Conservation (phyloP, 2,888 invertebrate genomes). For the Diadromus collaris region DNA sequence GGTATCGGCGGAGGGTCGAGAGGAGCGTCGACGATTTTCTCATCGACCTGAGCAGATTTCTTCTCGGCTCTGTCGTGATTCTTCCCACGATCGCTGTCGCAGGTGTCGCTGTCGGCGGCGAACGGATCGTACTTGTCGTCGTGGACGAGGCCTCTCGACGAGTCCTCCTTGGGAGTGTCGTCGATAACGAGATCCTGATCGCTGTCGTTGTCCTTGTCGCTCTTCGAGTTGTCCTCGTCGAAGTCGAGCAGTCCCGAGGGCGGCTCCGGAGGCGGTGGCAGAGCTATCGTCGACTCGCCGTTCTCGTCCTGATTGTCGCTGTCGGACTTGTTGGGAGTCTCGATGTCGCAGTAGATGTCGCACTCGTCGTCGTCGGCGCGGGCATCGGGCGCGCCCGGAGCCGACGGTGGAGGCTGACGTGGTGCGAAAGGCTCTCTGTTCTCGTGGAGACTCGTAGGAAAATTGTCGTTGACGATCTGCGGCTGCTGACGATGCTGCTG, state of each 20-base stretch:
- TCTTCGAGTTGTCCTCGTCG: slow-evolving; percentile 77
- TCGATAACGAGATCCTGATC: slow-evolving; percentile 78
- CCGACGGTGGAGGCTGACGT: slow-evolving; percentile 2
- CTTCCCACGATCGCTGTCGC: slow-evolving; percentile 67
- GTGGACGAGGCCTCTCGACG: slow-evolving; percentile 29
- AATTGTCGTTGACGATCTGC: slow-evolving; percentile 66
- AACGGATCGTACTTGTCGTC: slow-evolving; percentile 78
- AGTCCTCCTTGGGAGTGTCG: slow-evolving; percentile 75
- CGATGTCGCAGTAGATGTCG: slow-evolving; percentile 85
- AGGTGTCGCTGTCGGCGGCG: slow-evolving; percentile 76
- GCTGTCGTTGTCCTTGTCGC: slow-evolving; percentile 77
- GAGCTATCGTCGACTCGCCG: slow-evolving; percentile 65
- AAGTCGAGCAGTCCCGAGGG: slow-evolving; percentile 78
- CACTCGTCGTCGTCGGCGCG: slow-evolving; percentile 80
- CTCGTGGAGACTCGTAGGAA: slow-evolving; percentile 57
- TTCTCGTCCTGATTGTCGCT: slow-evolving; percentile 75
- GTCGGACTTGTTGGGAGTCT: slow-evolving; percentile 75
- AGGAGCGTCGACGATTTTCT: slow-evolving; percentile 12
- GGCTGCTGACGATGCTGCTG: slow-evolving; percentile 55
- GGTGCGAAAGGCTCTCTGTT: slow-evolving; percentile 39
- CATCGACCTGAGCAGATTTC: neutral
- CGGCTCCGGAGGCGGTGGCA: slow-evolving; percentile 80
- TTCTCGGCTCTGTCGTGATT: slow-evolving; percentile 26
- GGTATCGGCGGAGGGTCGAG: slow-evolving; percentile 60
- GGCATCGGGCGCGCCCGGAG: slow-evolving; percentile 11